Conservation (phyloP, 2,113 vertebrate genomes). For the Protomyctophum bolini region DNA sequence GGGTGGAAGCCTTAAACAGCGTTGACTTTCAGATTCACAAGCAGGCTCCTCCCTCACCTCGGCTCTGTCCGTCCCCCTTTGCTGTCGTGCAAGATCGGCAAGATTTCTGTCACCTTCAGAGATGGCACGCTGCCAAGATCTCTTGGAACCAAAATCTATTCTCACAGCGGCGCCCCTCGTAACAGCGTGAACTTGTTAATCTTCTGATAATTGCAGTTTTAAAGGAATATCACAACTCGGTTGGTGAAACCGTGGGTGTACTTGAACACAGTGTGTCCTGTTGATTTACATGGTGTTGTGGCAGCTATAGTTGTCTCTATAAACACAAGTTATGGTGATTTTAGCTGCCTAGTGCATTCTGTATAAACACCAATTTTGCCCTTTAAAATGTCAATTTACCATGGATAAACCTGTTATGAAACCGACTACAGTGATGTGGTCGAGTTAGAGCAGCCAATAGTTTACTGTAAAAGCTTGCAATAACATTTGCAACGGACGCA, state of each 20-base stretch:
- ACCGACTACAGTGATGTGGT: conserved; percentile 19
- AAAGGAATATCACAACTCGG: conserved; percentile 72
- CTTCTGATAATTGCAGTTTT: conserved; percentile 76
- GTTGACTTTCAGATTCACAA: conserved; percentile 77
- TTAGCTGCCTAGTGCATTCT: conserved; percentile 4
- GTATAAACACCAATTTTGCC: conserved; percentile 4
- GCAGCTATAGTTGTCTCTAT: conserved; percentile 10
- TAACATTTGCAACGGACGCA: conserved; percentile 4
- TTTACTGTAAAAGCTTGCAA: conserved; percentile 23
- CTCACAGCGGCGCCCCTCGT: conserved; percentile 77
- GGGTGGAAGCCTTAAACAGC: conserved; percentile 75
- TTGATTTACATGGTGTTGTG: conserved; percentile 27
- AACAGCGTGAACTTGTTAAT: conserved; percentile 77
- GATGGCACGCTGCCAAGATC: conserved; percentile 79
- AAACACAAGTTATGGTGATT: neutral
- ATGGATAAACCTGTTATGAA: conserved; percentile 1
- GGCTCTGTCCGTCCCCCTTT: conserved; percentile 53
- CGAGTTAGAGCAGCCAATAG: conserved; percentile 33
- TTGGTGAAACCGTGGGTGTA: conserved; percentile 39
- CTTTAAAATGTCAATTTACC: conserved; percentile 17
- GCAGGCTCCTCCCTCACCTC: conserved; percentile 61
- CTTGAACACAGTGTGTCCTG: conserved; percentile 37
- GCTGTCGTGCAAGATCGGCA: conserved; percentile 86
- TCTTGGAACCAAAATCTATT: conserved; percentile 78
- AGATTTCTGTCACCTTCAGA: conserved; percentile 86